phyloP scores from a whole-genome alignment of 2,797 vertebrate species.

The Galagoides demidoff region DNA sequence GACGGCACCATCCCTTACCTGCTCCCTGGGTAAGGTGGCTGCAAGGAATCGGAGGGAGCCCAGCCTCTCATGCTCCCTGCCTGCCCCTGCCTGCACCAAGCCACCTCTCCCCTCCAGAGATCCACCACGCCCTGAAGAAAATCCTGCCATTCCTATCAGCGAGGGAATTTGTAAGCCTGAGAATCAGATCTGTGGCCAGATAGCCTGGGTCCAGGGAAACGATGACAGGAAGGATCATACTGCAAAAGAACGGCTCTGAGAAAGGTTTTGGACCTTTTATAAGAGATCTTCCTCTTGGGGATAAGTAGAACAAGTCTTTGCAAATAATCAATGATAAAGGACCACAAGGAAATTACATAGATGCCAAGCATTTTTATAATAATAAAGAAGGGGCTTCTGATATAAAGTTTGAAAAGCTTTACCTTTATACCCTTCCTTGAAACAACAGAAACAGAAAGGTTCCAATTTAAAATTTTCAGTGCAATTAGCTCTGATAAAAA shows the following conservation, averaged over 20 bases:
- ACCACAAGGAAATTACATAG: neutral
- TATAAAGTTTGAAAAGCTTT: neutral
- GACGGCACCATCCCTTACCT: rapidly evolving
- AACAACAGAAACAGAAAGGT: neutral
- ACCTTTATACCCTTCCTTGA: neutral
- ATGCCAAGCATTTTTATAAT: neutral
- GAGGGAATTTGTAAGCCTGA: neutral
- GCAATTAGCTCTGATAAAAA: neutral
- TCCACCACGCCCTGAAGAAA: neutral
- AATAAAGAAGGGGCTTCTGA: neutral
- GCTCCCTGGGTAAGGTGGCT: neutral
- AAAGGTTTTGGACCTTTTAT: neutral
- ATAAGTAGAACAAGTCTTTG: neutral
- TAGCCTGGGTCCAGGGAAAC: neutral
- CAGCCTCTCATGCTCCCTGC: too few relatives aligned
- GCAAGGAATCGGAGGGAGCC: rapidly evolving
- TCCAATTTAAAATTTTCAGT: neutral
- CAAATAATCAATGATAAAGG: neutral
- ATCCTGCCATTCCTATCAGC: neutral
- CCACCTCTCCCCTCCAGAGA: neutral
- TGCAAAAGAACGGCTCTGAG: too few relatives aligned
- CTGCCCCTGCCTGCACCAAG: neutral
- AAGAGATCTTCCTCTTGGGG: neutral
- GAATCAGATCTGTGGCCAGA: neutral
- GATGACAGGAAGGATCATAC: neutral